Evolutionary conservation across 2,113 vertebrate genomes (phyloP).

Genomic region (Gasterosteus nipponicus): DNA sequence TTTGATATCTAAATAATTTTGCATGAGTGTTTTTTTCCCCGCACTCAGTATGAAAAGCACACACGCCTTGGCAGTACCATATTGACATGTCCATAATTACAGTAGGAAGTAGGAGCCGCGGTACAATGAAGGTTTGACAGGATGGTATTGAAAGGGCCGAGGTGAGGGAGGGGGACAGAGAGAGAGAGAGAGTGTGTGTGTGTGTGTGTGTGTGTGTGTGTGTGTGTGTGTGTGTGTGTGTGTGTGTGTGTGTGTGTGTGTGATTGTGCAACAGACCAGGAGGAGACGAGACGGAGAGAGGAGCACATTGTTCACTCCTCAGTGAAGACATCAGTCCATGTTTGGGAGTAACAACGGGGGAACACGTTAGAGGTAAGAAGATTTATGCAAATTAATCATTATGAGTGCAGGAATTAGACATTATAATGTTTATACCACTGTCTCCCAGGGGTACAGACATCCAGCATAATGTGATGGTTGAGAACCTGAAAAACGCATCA

Average conservation of each 20-base stretch:
- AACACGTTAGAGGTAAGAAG: slow-evolving; percentile 54
- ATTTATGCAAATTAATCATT: slow-evolving; percentile 17
- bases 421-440: not conserved
- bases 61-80: not conserved
- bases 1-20: not conserved
- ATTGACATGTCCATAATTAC: slow-evolving; percentile 3
- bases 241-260: slow-evolving; percentile 33
- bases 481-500: not conserved
- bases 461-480: not conserved
- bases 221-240: not conserved
- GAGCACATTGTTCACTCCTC: slow-evolving; percentile 39
- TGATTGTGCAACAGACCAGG: slow-evolving; percentile 39
- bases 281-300: slow-evolving; percentile 45
- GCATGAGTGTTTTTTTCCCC: not conserved
- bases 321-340: slow-evolving; percentile 29
- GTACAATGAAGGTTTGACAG: slow-evolving; percentile 16
- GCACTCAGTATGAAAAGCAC: not conserved
- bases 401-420: not conserved
- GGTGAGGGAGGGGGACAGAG: slow-evolving; percentile 14
- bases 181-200: not conserved
- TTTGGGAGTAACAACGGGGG: slow-evolving; percentile 20
- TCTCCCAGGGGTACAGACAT: not conserved
- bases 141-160: slow-evolving; percentile 18
- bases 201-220: not conserved
- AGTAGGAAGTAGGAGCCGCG: not conserved